Conservation (phyloP, 2,797 vertebrate genomes). For the Sebastolobus altivelis region DNA sequence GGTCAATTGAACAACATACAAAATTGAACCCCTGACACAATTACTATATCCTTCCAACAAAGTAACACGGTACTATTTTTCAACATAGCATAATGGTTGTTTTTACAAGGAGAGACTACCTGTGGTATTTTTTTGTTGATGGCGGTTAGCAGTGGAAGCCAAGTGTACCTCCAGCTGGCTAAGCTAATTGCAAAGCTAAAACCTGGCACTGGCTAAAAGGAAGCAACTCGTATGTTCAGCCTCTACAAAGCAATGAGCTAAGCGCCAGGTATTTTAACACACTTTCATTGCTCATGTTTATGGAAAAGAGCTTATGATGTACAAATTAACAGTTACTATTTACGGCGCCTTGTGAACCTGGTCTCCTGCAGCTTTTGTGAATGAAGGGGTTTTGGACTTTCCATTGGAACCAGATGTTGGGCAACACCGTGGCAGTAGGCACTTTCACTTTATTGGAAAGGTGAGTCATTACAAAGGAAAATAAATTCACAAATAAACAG, state of each 20-base stretch:
- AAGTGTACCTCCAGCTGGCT: conserved; percentile 37
- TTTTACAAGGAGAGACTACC: conserved; percentile 31
- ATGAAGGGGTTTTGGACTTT: conserved; percentile 78
- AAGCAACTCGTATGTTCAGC: conserved; percentile 16
- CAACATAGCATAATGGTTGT: conserved; percentile 8
- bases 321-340: conserved; percentile 88
- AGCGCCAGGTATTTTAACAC: conserved; percentile 76
- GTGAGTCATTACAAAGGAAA: conserved; percentile 84
- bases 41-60: background rate
- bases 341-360: conserved; percentile 84
- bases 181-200: conserved; percentile 30
- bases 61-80: conserved; percentile 1
- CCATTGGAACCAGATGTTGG: conserved; percentile 86
- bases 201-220: conserved; percentile 21
- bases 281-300: conserved; percentile 82
- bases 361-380: conserved; percentile 79
- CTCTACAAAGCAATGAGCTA: conserved; percentile 30
- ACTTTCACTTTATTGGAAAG: conserved; percentile 83
- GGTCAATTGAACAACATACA: background rate
- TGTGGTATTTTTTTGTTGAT: conserved; percentile 21
- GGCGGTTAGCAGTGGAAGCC: conserved; percentile 20
- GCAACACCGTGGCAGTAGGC: conserved; percentile 67
- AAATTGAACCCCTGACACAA: background rate
- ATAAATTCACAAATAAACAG: conserved; percentile 86
- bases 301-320: conserved; percentile 84